A percentile compares a stretch with the other conserved stretches of the same genome.
phyloP scores from a whole-genome alignment of 2,797 vertebrate species.

The Calcarius lapponicus region DNA sequence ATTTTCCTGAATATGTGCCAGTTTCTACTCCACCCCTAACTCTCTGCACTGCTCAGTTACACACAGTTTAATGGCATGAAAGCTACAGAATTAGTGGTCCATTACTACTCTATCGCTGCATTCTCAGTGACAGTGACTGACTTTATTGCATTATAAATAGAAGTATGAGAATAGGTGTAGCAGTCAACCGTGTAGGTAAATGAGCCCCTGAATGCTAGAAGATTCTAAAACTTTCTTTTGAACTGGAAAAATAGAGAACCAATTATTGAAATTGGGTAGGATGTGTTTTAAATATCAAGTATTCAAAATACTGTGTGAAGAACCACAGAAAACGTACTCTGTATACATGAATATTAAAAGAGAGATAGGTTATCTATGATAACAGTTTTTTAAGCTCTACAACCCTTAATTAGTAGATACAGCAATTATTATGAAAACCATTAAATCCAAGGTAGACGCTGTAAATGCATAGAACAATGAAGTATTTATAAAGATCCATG shows the following conservation, averaged over 20 bases:
- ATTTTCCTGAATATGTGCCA: slow-evolving; percentile 41
- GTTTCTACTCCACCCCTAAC: slow-evolving; percentile 17
- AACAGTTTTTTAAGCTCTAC: neutral
- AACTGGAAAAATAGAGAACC: neutral
- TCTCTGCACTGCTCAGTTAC: neutral
- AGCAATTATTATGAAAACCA: neutral
- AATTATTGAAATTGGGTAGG: neutral
- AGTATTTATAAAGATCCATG: neutral
- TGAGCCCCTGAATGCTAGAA: neutral
- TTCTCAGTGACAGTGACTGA: neutral
- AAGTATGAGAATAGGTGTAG: neutral
- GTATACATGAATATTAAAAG: neutral
- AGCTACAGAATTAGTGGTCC: neutral
- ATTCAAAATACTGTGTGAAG: neutral
- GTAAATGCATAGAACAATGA: neutral
- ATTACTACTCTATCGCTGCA: neutral
- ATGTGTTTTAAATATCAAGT: neutral
- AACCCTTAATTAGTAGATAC: neutral
- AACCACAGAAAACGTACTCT: neutral
- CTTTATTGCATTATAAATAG: neutral
- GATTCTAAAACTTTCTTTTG: neutral
- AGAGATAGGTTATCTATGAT: neutral
- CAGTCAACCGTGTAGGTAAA: neutral
- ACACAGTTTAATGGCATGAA: neutral
- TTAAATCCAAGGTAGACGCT: neutral